These are phyloP conservation scores for Hymenochirus boettgeri DNA, from an alignment of 2,113 vertebrate genomes.

Conservation along the genomic window DNA sequence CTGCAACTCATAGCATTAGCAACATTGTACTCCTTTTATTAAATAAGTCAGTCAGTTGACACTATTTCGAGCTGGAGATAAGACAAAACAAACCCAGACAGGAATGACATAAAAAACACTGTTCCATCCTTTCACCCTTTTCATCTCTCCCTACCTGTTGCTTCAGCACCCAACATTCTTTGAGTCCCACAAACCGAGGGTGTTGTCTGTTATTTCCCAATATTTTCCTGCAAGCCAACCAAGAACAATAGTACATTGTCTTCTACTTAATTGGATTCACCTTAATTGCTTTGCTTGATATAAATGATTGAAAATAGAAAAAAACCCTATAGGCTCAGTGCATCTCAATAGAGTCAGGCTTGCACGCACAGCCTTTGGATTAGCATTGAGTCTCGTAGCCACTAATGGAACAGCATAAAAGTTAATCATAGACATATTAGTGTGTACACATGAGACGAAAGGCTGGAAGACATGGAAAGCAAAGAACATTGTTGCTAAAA, in stretches of 20 bases:
- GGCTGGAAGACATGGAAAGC: neutral
- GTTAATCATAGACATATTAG: neutral
- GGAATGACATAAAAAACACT: conserved; percentile 18
- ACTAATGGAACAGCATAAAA: neutral
- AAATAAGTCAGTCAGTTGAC: neutral
- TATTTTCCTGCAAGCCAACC: conserved; percentile 47
- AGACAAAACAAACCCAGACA: conserved; percentile 38
- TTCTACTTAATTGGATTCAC: conserved; percentile 45
- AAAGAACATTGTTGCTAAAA: neutral
- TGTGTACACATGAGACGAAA: neutral
- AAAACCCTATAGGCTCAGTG: conserved; percentile 11
- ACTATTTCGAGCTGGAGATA: conserved; percentile 13
- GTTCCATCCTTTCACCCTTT: conserved; percentile 48
- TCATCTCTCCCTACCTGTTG: conserved; percentile 50
- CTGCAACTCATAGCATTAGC: too few relatives aligned
- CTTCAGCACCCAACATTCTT: conserved; percentile 50
- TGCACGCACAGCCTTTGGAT: neutral
- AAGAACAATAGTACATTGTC: conserved; percentile 48
- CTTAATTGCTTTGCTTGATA: conserved; percentile 9
- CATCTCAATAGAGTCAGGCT: neutral
- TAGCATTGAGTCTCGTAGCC: neutral
- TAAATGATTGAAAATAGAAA: conserved; percentile 16
- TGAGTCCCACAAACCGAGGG: conserved; percentile 41
- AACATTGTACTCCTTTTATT: neutral
- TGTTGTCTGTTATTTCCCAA: conserved; percentile 51